Conservation (phyloP, 2,888 invertebrate species). For the Synanthedon myopaeformis region DNA sequence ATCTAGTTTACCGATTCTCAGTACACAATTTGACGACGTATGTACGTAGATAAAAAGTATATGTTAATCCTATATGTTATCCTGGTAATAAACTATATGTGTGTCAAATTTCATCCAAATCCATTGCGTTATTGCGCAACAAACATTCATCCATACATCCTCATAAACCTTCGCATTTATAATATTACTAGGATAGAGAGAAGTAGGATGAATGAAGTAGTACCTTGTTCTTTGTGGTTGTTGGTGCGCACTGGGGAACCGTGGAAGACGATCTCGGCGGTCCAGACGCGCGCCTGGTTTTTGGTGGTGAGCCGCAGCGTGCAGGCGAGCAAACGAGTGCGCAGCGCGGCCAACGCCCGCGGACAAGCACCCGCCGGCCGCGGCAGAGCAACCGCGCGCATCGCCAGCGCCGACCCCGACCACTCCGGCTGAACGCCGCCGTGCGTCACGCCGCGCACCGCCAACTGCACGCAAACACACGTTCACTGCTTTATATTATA, state of each 20-base stretch:
- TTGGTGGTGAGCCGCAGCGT: conserved; percentile 84
- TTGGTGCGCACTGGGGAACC: conserved; percentile 83
- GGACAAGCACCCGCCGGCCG: conserved; percentile 64
- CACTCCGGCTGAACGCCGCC: conserved; percentile 94
- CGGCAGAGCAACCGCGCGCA: conserved; percentile 83
- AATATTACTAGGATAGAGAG: no score
- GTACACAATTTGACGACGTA: no score
- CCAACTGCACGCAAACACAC: conserved; percentile 59
- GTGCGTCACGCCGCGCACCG: conserved; percentile 86
- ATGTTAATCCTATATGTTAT: no score
- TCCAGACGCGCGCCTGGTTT: conserved; percentile 85
- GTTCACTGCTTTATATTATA: neutral
- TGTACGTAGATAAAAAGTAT: no score
- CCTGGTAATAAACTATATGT: no score
- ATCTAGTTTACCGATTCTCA: no score
- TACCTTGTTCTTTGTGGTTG: conserved; percentile 86
- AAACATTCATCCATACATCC: no score
- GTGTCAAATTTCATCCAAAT: no score
- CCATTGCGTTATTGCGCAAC: neutral
- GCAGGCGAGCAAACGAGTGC: conserved; percentile 84
- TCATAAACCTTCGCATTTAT: no score
- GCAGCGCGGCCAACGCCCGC: conserved; percentile 76
- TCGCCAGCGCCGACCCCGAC: conserved; percentile 86
- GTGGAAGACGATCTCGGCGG: conserved; percentile 90
- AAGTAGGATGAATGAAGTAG: no score